Evolutionary conservation across 2,888 invertebrate species (phyloP), one percentile per base, ranked within the genome.

Genomic region (Drosophila ustulata): DNA sequence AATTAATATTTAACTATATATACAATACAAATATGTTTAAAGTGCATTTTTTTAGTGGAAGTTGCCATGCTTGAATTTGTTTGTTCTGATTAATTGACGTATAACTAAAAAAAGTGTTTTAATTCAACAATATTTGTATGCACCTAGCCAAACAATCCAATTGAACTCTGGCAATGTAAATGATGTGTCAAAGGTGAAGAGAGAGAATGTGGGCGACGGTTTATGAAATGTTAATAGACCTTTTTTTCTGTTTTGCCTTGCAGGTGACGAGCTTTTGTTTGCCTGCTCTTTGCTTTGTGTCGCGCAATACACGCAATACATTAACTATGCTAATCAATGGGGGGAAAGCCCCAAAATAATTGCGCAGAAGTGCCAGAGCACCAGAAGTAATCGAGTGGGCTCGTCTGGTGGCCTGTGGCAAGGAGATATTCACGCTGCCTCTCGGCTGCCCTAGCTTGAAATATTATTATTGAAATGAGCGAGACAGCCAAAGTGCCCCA

Each of bases 251-350:
- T 11, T 11, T 34, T 34, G 34, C 34, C 11, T 11, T 34, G 34
- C 34, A 34, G 34, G 34, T 34, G 34, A 9, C 34, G 11, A 9
- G 34, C 34, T 34, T 34, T 39, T 39, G 39, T 13, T 39, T 43
- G 43, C 43, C 23, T 9, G 13, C 7, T 13, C 9, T 43, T 43
- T 43, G n/a, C 18, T n/a, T 25, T 18, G 41, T 34, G 43, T 45
- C n/a, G 45, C 26, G 26, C 32, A 37, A 34, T 45, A 9, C 18
- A 39, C 39, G 39, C 39, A n/a, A 30, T 47, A 28, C 8, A 30
- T 26, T 25, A 30, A 37, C 46, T 30, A 47, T 53, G 55, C 47
- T 62, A 62, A 55, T 81, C 76, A 81, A 76, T 68, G 79, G 68
- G 52, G 52, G 47, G 43, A 30, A 51, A 26, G 11, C 8, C 41